Evolutionary conservation across 1,140 invertebrate species (phyloP).

Genomic region (Cyclargus thomasi): DNA sequence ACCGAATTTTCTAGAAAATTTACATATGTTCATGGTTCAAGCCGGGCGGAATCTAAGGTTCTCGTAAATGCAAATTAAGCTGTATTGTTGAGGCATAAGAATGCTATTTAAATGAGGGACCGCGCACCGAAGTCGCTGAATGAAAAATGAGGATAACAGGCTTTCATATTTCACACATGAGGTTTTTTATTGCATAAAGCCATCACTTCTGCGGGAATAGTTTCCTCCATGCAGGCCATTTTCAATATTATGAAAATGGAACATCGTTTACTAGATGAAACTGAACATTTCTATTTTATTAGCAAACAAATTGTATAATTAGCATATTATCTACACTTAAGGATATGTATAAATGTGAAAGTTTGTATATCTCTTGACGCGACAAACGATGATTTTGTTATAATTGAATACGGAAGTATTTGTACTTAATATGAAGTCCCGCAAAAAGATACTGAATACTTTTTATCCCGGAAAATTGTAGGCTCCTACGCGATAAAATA

Average conservation of each 20-base stretch:
- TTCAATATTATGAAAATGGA: neutral
- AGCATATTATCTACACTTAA: too few relatives aligned
- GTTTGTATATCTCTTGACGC: too few relatives aligned
- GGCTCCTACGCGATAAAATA: too few relatives aligned
- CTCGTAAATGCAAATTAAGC: conserved; percentile 30
- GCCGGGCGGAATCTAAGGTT: neutral
- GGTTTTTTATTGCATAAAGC: conserved; percentile 3
- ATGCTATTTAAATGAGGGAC: conserved; percentile 30
- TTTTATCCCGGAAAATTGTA: too few relatives aligned
- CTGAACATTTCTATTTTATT: neutral
- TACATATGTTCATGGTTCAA: conserved; percentile 33
- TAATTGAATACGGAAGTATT: too few relatives aligned
- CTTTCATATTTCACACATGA: conserved; percentile 36
- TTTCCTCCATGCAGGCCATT: neutral
- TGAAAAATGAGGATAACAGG: conserved; percentile 62
- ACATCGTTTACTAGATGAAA: neutral
- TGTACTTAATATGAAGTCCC: too few relatives aligned
- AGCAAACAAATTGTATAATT: neutral
- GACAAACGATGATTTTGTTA: too few relatives aligned
- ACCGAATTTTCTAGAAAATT: conserved; percentile 53
- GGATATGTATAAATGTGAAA: too few relatives aligned
- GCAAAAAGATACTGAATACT: too few relatives aligned
- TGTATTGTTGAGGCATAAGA: conserved; percentile 35
- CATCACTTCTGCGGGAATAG: neutral
- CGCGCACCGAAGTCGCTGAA: conserved; percentile 41